Conservation (phyloP, 2,113 vertebrate genomes). For the Rostratula benghalensis region DNA sequence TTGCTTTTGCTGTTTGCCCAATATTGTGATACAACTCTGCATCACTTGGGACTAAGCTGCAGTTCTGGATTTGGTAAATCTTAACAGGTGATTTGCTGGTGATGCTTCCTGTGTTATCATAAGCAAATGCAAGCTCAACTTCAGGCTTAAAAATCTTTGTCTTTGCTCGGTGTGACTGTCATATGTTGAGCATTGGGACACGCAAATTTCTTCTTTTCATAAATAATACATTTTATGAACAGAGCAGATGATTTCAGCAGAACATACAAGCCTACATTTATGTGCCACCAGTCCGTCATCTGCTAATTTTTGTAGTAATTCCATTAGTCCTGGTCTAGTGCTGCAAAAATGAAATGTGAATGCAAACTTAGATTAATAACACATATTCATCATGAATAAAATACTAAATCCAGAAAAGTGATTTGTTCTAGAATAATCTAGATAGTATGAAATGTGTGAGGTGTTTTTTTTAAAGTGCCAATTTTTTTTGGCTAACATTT, state of each 20-base stretch:
- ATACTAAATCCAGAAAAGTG: background rate
- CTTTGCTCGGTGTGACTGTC: background rate
- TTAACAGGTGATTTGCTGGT: background rate
- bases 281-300: background rate
- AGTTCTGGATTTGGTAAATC: background rate
- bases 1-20: background rate
- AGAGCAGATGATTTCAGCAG: background rate
- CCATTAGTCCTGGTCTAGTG: background rate
- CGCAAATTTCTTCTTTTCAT: background rate
- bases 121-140: background rate
- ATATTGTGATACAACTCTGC: accelerated
- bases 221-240: background rate
- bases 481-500: background rate
- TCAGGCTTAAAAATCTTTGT: background rate
- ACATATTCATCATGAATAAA: background rate
- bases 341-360: background rate
- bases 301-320: background rate
- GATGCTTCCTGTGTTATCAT: background rate
- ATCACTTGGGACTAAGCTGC: background rate
- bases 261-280: background rate
- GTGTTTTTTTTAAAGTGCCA: background rate
- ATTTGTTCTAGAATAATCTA: background rate
- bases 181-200: background rate
- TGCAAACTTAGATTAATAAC: background rate
- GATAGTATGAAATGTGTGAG: background rate